These are phyloP conservation scores for Centropristis striata DNA, from an alignment of 2,113 vertebrate species.

Conservation along the genomic window DNA sequence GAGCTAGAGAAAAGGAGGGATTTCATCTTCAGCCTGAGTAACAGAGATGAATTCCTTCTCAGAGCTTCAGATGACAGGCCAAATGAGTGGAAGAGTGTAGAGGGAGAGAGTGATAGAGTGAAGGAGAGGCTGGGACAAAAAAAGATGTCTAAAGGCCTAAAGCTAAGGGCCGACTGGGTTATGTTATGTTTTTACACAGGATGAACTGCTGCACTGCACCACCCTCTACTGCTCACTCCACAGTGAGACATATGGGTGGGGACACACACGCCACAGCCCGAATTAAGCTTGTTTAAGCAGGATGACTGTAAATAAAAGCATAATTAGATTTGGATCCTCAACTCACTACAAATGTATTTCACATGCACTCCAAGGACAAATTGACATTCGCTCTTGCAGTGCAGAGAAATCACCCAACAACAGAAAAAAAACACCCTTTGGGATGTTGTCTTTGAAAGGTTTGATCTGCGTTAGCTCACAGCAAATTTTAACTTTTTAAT, in stretches of 20 bases:
- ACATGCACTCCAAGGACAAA: constrained; percentile 27
- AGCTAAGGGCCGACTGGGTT: constrained; percentile 23
- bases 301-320: constrained; percentile 44
- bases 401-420: constrained; percentile 17
- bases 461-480: constrained; percentile 1
- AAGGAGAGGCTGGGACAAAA: not conserved
- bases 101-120: not conserved
- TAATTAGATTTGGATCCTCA: constrained; percentile 54
- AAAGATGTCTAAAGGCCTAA: constrained; percentile 25
- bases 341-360: constrained; percentile 43
- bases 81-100: not conserved
- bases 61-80: constrained; percentile 9
- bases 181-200: not conserved
- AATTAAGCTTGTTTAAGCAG: constrained; percentile 45
- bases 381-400: constrained; percentile 22
- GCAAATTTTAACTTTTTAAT: not conserved
- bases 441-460: constrained; percentile 16
- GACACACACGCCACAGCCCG: not conserved
- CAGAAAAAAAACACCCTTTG: constrained; percentile 3
- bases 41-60: constrained; percentile 20
- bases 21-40: constrained; percentile 6
- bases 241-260: not conserved
- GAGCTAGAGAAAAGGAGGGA: not conserved
- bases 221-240: not conserved
- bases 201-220: constrained; percentile 6